Evolutionary conservation across 2,888 invertebrate species (phyloP).

Genomic region (Caenorhabditis japonica): DNA sequence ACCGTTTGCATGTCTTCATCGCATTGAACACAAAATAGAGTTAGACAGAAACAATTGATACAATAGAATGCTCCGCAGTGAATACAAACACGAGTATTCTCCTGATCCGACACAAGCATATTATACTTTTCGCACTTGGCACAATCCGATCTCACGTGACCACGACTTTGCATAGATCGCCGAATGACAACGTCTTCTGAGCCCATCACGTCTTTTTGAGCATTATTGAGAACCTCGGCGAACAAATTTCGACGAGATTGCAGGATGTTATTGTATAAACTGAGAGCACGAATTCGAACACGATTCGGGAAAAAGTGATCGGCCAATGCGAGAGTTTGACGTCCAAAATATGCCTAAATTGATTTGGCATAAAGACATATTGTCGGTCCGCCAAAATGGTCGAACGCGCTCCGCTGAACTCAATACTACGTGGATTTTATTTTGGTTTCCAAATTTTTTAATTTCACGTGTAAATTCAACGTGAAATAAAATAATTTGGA

Average conservation of each 20-base stretch:
- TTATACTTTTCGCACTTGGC: constrained; percentile 61
- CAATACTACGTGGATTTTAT: no score
- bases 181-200: constrained; percentile 55
- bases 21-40: constrained; percentile 47
- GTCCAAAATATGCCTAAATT: constrained; percentile 59
- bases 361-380: no score
- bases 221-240: constrained; percentile 42
- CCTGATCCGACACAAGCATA: constrained; percentile 60
- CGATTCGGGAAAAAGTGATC: constrained; percentile 67
- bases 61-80: constrained; percentile 68
- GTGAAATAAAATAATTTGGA: no score
- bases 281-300: constrained; percentile 61
- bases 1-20: constrained; percentile 57
- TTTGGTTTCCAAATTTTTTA: no score
- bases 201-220: constrained; percentile 42
- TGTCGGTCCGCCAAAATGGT: no score
- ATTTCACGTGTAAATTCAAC: no score
- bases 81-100: constrained; percentile 68
- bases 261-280: constrained; percentile 64
- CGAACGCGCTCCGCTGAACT: no score
- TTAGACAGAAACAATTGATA: constrained; percentile 65
- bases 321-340: constrained; percentile 65
- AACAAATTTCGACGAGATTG: constrained; percentile 55
- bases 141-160: constrained; percentile 57
- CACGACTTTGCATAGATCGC: constrained; percentile 54